Base-by-base conservation (phyloP, 2,888 invertebrate genomes). In the Lepidochitona cinerea region DNA sequence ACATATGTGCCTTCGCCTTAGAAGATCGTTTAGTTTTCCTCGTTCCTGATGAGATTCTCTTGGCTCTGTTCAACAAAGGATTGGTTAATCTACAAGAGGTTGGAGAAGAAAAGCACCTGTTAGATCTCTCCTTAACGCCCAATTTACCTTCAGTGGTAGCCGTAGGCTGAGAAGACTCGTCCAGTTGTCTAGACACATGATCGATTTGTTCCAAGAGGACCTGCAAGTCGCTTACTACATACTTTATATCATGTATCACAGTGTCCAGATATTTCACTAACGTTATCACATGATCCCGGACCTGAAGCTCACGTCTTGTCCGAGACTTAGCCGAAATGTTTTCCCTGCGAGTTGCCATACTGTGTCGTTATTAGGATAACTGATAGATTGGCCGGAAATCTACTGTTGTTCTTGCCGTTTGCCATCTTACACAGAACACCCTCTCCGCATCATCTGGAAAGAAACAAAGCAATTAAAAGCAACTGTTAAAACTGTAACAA, bases 201-300 rank as follows among this genome's bases (percentile, higher is more conserved):
- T 59, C 59, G 59, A 59, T 59, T 32, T 59, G 59, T 59, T 59
- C 59, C 29, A 59, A 32, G 23, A 59, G 59, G 26, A 59, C 26
- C 32, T 59, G 59, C 29, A 59, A 29, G 32, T 59, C 59, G 23
- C 59, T 32, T 12, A 59, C 59, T 29, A 59, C 32, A 32, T 59
- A 59, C 59, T 59, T 59, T 4, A 59, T 59, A 26, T 59, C 59
- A 32, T 59, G 59, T 59, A 59, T 59, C 4, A 59, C 59, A 9
- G 23, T 23, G 29, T 59, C 59, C 23, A 59, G 59, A 29, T 59
- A 59, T 59, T 59, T 59, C 26, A 59, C 59, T 32, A 59, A 32
- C 14, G 59, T 59, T 23, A 29, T 29, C 23, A 59, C 59, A 32
- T 59, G 59, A 14, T 59, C 26, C 32, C 59, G 23, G 32, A 59